Evolutionary conservation across 1,140 invertebrate species (phyloP), one percentile per base, ranked within the genome.

Genomic region (Holotrichia oblita): DNA sequence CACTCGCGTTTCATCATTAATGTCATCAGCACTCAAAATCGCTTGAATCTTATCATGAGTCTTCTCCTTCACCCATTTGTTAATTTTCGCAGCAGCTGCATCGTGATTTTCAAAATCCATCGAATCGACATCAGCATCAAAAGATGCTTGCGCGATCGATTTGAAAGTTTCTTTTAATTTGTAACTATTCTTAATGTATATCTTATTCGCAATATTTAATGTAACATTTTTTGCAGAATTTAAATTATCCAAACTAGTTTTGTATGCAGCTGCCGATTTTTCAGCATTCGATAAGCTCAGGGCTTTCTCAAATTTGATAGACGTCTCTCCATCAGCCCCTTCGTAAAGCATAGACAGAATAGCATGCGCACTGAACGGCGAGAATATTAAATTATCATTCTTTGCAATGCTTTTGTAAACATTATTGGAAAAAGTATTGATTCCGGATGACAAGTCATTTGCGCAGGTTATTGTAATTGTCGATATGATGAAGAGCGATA

Each of bases 41-140:
- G 94, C 86, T 78, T 89, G 90, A 77, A 95, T 93, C 84, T 91
- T 92, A 61, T 92, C 86, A 79, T 92, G 89, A 0, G 94, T 96
- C 83, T 92, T 88, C 20, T 87, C 82, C 82, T 91, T 89, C 3
- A 95, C 91, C 93, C 92, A 94, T 7, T 81, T 74, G 82, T 94
- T 94, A n/a, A 94, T 93, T 9, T 80, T 82, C 10, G 87, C 75
- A 0, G 89, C 87, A 20, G 88, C 84, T 17, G 12, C 34, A 9
- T 4, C 10, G 6, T 85, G 80, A 44, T 79, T 79, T 72, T 80
- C 86, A 55, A 92, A 93, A 85, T 92, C 85, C 1, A 92, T 81
- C 61, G 86, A 87, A 77, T 91, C 85, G 4, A 89, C 85, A 40
- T 88, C 87, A 0, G 91, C 27, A 34, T 34, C 89, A 59, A 87